Conservation (phyloP, 2,113 vertebrate genomes). For the Puma concolor region DNA sequence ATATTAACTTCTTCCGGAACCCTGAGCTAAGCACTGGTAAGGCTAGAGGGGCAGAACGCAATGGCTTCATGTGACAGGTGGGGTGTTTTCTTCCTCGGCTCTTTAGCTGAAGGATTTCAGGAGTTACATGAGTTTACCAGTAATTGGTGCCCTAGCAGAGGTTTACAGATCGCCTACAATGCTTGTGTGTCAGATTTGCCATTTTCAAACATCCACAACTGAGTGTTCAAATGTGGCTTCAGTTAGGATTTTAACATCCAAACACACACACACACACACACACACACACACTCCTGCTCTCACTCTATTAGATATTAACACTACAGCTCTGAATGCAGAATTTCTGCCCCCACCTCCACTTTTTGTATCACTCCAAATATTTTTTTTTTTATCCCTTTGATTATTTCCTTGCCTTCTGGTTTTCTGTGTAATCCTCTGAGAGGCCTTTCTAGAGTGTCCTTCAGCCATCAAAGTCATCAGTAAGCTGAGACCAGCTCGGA, state of each 20-base stretch:
- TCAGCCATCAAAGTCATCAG: not conserved
- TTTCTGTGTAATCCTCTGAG: not conserved
- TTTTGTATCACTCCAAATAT: conserved; percentile 39
- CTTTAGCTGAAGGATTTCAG: not conserved
- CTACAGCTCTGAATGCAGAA: not conserved
- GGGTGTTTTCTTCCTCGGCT: not conserved
- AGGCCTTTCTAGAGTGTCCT: not conserved
- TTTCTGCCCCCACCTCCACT: not conserved
- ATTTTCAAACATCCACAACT: conserved; percentile 55
- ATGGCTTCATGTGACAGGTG: not conserved
- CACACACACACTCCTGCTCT: not conserved
- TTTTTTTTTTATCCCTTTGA: conserved; percentile 65
- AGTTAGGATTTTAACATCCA: not conserved
- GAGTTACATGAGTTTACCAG: not conserved
- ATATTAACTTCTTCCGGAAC: conserved; percentile 56
- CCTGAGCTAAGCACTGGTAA: conserved; percentile 36
- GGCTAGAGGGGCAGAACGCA: not conserved
- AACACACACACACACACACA: not conserved
- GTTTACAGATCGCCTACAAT: not conserved
- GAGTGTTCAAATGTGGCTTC: conserved; percentile 2
- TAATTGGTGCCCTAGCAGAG: conserved; percentile 70
- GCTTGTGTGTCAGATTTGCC: conserved; percentile 36
- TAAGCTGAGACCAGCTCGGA: not conserved
- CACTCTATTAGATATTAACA: not conserved
- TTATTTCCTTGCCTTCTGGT: not conserved